Base-by-base conservation (phyloP, 92 coral and sea anemone species). In the Porites lobata region DNA sequence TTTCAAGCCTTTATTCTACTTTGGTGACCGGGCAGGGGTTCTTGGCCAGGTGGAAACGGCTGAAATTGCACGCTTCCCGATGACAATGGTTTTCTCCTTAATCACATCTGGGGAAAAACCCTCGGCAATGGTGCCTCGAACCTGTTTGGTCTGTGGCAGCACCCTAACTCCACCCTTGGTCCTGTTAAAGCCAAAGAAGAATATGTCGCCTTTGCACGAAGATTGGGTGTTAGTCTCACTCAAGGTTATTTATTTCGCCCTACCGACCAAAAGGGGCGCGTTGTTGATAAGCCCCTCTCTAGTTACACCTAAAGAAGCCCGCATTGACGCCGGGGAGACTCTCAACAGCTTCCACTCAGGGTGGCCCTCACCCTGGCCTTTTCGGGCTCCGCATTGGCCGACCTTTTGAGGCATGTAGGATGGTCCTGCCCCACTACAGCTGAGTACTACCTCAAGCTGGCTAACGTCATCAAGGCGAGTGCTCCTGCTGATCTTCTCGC, bases 71-170 rank as follows among this genome's bases (percentile, higher is more conserved):
- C 90, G 90, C 9, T 93, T 93, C 21, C 94, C 90, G 69, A 82
- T 11, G 89, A 90, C 47, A 43, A 54, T 22, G 94, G 93, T 8
- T 65, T 93, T 7, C 75, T 90, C 2, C 83, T 93, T 69, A 90
- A 93, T 62, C 87, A 90, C n/a, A 62, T 86, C 11, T 90, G 91
- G 89, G 95, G 95, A 1, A 90, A 92, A 63, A 85, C 93, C 4
- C 59, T 93, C 13, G 62, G 91, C 8, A 93, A 90, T 62, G 88
- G 85, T 10, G 69, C 75, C 1, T 50, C 90, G 0, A 88, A 85
- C 65, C 62, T 89, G n/a, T 92, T 85, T 75, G 91, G 91, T 0
- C 73, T 89, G 58, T 81, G 86, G 2, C 90, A 88, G 6, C 91
- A 92, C 65, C 88, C 88, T 7, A 84, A 92, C 86, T 86, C 90